A percentile compares a stretch with the other conserved stretches of the same genome.
These are phyloP conservation scores for Eupithecia insigniata DNA, from an alignment of 2,888 invertebrate genomes.

Conservation along the genomic window DNA sequence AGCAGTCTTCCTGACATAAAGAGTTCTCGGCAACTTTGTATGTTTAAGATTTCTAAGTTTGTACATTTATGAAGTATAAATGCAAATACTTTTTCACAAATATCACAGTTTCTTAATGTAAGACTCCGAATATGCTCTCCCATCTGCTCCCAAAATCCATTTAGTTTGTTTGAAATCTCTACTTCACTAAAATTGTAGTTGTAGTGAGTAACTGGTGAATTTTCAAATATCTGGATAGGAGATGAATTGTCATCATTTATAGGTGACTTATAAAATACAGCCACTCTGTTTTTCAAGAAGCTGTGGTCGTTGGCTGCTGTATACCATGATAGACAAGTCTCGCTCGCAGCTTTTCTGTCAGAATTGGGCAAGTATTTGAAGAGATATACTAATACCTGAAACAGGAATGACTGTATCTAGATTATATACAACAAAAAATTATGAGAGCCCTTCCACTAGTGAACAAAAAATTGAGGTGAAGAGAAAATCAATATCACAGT, in stretches of 20 bases:
- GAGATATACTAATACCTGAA: slow-evolving; percentile 86
- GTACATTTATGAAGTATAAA: slow-evolving; percentile 83
- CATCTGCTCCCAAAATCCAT: slow-evolving; percentile 83
- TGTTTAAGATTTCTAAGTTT: slow-evolving; percentile 83
- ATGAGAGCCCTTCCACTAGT: too few species aligned
- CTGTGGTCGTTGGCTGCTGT: slow-evolving; percentile 86
- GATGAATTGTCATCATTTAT: slow-evolving; percentile 71
- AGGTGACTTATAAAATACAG: slow-evolving; percentile 75
- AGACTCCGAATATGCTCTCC: slow-evolving; percentile 84
- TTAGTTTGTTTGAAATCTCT: slow-evolving; percentile 78
- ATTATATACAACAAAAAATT: too few species aligned
- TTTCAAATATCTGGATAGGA: slow-evolving; percentile 70
- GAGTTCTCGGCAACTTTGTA: slow-evolving; percentile 87
- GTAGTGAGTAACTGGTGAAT: slow-evolving; percentile 71
- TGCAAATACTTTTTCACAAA: slow-evolving; percentile 86
- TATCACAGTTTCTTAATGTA: slow-evolving; percentile 84
- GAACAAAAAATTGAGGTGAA: too few species aligned
- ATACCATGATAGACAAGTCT: slow-evolving; percentile 87
- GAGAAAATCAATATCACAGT: too few species aligned
- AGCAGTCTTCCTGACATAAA: slow-evolving; percentile 90
- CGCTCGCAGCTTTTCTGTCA: slow-evolving; percentile 86
- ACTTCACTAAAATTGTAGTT: slow-evolving; percentile 83
- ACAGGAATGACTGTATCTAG: slow-evolving; percentile 11
- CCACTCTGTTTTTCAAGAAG: slow-evolving; percentile 80
- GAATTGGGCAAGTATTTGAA: slow-evolving; percentile 86